Evolutionary conservation across 2,797 vertebrate genomes (phyloP).

Genomic region (Sebastes vulpes): DNA sequence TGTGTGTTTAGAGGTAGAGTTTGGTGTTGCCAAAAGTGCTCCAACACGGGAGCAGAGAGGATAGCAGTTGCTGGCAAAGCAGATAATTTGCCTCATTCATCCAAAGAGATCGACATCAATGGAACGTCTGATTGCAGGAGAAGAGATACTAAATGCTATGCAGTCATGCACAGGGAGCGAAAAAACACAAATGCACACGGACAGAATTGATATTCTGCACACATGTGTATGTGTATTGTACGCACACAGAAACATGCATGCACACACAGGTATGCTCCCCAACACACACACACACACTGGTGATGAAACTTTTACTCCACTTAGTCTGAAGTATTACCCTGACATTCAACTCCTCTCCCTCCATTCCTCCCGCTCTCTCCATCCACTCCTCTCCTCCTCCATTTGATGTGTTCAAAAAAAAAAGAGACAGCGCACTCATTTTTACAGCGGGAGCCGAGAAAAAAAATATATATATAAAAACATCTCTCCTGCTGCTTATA

Average conservation of each 20-base stretch:
- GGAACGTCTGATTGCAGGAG: conserved; percentile 60
- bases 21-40: background rate
- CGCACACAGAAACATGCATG: background rate
- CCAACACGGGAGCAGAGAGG: background rate
- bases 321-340: conserved; percentile 40
- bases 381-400: background rate
- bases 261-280: background rate
- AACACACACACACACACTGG: background rate
- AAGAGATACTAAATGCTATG: conserved; percentile 19
- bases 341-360: conserved; percentile 7
- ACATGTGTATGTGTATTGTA: background rate
- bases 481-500: conserved; percentile 44
- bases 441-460: conserved; percentile 17
- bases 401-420: conserved; percentile 21
- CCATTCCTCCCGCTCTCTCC: conserved; percentile 2
- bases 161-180: background rate
- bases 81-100: conserved; percentile 62
- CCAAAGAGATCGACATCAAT: conserved; percentile 46
- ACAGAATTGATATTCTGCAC: background rate
- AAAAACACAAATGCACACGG: background rate
- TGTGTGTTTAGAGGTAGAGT: background rate
- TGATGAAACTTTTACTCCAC: conserved; percentile 56
- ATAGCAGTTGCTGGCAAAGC: conserved; percentile 10
- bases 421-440: conserved; percentile 13
- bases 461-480: background rate